Evolutionary conservation across 2,888 invertebrate genomes (phyloP).

Genomic region (Microctonus aethiopoides): DNA sequence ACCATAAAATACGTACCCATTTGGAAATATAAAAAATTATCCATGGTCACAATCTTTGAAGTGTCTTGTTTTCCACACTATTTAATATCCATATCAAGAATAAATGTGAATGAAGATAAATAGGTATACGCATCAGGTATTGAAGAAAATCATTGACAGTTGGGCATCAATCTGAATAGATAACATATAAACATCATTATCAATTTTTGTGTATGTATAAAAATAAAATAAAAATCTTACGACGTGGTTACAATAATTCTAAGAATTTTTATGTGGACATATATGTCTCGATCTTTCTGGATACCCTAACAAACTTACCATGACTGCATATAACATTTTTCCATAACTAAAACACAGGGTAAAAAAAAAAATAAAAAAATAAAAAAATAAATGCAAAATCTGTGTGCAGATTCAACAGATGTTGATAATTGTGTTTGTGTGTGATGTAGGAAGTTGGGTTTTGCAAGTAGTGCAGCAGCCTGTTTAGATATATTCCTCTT

Average conservation of each 20-base stretch:
- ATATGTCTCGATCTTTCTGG: not conserved
- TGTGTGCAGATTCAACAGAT: constrained; percentile 17
- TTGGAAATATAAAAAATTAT: not conserved
- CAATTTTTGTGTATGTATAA: not conserved
- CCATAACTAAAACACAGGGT: not conserved
- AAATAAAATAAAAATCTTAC: not conserved
- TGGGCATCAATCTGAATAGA: not conserved
- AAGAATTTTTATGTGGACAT: constrained; percentile 3
- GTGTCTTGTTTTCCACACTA: not conserved
- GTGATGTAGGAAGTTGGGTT: constrained; percentile 30
- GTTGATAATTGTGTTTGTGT: constrained; percentile 8
- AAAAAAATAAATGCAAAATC: not conserved
- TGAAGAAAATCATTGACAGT: not conserved
- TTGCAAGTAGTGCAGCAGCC: constrained; percentile 13
- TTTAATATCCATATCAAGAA: not conserved
- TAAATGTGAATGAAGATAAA: not conserved
- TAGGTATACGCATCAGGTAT: no score
- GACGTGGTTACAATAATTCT: not conserved
- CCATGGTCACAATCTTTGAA: constrained; percentile 1
- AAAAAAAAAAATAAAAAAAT: not conserved
- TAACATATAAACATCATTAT: constrained; percentile 1
- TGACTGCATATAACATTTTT: constrained; percentile 22
- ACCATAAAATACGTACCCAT: not conserved
- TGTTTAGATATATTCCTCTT: not conserved
- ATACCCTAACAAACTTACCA: constrained; percentile 20